Base-by-base conservation (phyloP, 2,113 vertebrate species). In the Hoplias malabaricus region DNA sequence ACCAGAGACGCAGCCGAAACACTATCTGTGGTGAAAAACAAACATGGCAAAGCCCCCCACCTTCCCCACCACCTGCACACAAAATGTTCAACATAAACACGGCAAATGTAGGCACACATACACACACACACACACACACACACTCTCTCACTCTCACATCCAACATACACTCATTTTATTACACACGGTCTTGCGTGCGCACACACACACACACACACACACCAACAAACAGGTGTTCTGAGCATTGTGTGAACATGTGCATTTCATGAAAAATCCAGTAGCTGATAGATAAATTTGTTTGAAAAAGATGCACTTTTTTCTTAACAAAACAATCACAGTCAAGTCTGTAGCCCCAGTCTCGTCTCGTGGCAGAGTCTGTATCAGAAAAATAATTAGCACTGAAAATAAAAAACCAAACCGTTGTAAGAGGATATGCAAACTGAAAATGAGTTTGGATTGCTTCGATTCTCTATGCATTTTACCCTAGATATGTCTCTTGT, bases 291-390 rank as follows among this genome's bases (percentile, higher is more conserved):
- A 89, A 88, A 86, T 88, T 90, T 88, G 85, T 90, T 87, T 85
- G 86, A 90, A 48, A 93, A 92, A 93, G 85, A 93, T 90, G 90
- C 89, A 92, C 89, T 91, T 92, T 90, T 88, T 85, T 89, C 86
- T 89, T 88, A 92, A 92, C 88, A 84, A 92, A 93, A 90, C 91
- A 90, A 91, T 91, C 90, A 92, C 90, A 93, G 90, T 89, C 92
- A 79, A 88, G 88, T 90, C 84, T 91, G 88, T 86, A 90, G 91
- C 85, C 90, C 87, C 80, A 86, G 68, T 86, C 73, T 86, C 78
- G 53, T 89, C 79, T 86, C 72, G 72, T 48, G 78, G 84, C 87
- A 85, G 85, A 87, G 88, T 84, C 86, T 84, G 83, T 90, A 86
- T 84, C 86, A 83, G 84, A 90, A 88, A 85, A 87, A 88, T 87